Evolutionary conservation across 64 coral and sea anemone species (phyloP), one percentile per base, ranked within the genome.

Genomic region (Hydrozoanthus tunicans): DNA sequence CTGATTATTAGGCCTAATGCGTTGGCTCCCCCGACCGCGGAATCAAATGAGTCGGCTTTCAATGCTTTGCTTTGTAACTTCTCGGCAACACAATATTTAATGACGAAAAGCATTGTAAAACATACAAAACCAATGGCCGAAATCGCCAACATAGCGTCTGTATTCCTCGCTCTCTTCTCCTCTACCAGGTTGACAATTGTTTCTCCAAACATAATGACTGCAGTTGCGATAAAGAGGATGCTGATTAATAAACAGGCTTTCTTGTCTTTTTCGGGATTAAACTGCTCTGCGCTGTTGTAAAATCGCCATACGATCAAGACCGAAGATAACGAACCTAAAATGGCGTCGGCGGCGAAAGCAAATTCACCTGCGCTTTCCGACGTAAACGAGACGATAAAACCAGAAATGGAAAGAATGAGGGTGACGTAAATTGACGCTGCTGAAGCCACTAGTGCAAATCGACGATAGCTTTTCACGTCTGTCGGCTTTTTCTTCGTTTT

Each of bases 41-140:
- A 79, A 23, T 79, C 77, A 20, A 57, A 79, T 15, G 77, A 79
- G 55, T 79, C 77, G 54, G 77, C 77, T 79, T 58, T 79, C 17
- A 79, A 6, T 13, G 77, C 77, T 3, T 12, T 79, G 77, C 56
- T 79, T 3, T 20, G 2, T 7, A 79, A n/a, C 20, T 79, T 79
- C 77, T 79, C 77, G 11, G 77, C 77, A 79, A 79, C 20, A 52
- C 77, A 79, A 79, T 58, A 79, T 79, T 79, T 79, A 3, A 79
- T 58, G 4, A 79, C 57, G 55, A 79, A 79, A 52, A 79, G 53
- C 9, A 20, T 7, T 5, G 54, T 17, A 79, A 79, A 79, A 20
- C 77, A 79, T 23, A 17, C 77, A 58, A 79, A 79, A 58, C 77
- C 77, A 59, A 79, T 79, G 54, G 58, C 20, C 77, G 77, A 79